Evolutionary conservation across 2,797 vertebrate species (phyloP).

Genomic region (Oophaga sylvatica): DNA sequence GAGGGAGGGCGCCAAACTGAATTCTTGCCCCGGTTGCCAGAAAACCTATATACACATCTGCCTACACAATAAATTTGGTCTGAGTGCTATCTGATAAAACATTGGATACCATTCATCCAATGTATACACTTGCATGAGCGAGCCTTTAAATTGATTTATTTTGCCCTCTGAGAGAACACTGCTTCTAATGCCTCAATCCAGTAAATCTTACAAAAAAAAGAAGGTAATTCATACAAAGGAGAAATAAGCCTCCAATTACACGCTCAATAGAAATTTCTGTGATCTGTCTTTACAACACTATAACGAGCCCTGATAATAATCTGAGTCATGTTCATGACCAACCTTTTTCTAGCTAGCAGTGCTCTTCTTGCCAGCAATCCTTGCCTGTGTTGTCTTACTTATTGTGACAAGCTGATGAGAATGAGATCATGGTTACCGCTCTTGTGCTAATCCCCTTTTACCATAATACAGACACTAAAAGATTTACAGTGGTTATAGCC

Average conservation of each 20-base stretch:
- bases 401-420: constrained; percentile 51
- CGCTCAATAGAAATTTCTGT: constrained; percentile 23
- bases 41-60: too few species aligned
- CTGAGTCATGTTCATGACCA: constrained; percentile 49
- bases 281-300: constrained; percentile 16
- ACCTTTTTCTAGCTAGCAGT: constrained; percentile 35
- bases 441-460: constrained; percentile 31
- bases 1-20: too few species aligned
- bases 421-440: constrained; percentile 49
- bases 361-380: constrained; percentile 15
- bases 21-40: too few species aligned
- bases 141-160: background rate
- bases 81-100: too few species aligned
- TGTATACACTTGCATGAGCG: too few species aligned
- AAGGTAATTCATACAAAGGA: background rate
- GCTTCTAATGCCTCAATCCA: background rate
- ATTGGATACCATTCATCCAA: too few species aligned
- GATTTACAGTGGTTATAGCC: background rate
- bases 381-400: constrained; percentile 28
- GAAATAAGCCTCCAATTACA: constrained; percentile 17
- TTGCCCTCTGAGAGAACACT: background rate
- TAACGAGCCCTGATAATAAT: constrained; percentile 9
- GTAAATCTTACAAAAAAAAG: background rate
- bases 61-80: too few species aligned
- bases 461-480: constrained; percentile 17